Percentiles rank a stretch among this genome's conserved stretches.
These are phyloP conservation scores for Caprella mutica DNA, from an alignment of 2,888 invertebrate species.

Conservation along the genomic window DNA sequence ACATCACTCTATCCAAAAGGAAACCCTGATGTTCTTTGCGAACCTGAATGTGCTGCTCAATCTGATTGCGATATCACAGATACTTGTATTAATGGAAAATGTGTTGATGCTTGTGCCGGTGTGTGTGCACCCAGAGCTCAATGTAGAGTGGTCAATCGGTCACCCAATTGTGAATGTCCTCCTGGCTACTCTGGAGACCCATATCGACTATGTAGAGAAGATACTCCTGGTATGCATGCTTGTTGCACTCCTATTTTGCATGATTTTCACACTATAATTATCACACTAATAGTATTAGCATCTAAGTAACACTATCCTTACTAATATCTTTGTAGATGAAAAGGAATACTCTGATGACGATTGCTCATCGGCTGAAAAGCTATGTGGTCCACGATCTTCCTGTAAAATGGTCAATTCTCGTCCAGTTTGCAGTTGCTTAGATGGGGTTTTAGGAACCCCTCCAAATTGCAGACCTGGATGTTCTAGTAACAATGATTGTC, in stretches of 20 bases:
- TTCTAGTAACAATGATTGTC: conserved; percentile 68
- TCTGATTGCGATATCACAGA: conserved; percentile 67
- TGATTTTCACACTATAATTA: too few relatives aligned
- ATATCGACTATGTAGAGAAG: conserved; percentile 38
- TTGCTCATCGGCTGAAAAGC: too few relatives aligned
- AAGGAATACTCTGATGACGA: too few relatives aligned
- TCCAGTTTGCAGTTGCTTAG: conserved; percentile 64
- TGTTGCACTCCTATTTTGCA: too few relatives aligned
- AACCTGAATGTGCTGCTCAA: conserved; percentile 46
- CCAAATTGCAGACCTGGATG: conserved; percentile 71
- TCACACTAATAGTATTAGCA: too few relatives aligned
- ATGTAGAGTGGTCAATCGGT: conserved; percentile 64
- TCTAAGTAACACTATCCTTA: too few relatives aligned
- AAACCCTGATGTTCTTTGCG: conserved; percentile 54
- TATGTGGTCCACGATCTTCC: conserved; percentile 58
- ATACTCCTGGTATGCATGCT: conserved; percentile 6
- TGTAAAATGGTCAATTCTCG: conserved; percentile 42
- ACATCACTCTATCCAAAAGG: conserved; percentile 48
- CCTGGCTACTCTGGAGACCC: conserved; percentile 67
- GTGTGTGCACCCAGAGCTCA: conserved; percentile 61
- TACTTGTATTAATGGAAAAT: conserved; percentile 65
- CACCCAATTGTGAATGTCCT: conserved; percentile 65
- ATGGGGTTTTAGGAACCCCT: conserved; percentile 66
- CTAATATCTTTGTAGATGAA: too few relatives aligned
- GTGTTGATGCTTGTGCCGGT: conserved; percentile 63